Evolutionary conservation across 2,113 vertebrate species (phyloP).

Genomic region (Eonycteris spelaea): DNA sequence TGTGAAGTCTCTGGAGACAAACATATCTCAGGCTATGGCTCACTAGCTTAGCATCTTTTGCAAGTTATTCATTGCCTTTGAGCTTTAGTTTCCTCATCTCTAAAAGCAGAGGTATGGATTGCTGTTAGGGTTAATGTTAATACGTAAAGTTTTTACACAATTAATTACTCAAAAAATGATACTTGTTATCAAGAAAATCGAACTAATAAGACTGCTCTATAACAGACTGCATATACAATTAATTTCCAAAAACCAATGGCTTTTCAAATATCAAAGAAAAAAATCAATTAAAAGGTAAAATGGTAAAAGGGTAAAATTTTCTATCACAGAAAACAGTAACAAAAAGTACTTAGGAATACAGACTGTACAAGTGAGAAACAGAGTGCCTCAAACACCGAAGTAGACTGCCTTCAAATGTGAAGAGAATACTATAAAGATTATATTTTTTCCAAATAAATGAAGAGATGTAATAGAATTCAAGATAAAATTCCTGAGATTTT

Average conservation of each 20-base stretch:
- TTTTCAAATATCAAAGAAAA: not conserved
- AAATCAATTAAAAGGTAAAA: constrained; percentile 39
- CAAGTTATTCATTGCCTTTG: not conserved
- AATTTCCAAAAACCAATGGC: constrained; percentile 17
- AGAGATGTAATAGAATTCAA: not conserved
- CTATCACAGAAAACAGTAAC: not conserved
- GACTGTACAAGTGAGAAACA: not conserved
- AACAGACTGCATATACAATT: constrained; percentile 21
- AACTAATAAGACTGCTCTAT: not conserved
- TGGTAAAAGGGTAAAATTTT: not conserved
- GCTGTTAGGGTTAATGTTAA: not conserved
- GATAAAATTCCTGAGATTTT: not conserved
- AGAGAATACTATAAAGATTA: not conserved
- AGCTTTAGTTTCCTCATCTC: not conserved
- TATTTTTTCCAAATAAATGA: constrained; percentile 21
- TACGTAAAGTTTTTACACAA: not conserved
- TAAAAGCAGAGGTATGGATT: not conserved
- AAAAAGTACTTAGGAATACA: not conserved
- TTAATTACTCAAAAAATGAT: not conserved
- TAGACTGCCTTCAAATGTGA: not conserved
- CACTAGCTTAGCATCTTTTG: not conserved
- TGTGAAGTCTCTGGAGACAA: not conserved
- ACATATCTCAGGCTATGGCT: not conserved
- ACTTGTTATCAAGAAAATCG: constrained; percentile 3
- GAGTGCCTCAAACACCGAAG: not conserved